Conservation (phyloP, 2,888 invertebrate genomes). For the Callosobruchus maculatus region DNA sequence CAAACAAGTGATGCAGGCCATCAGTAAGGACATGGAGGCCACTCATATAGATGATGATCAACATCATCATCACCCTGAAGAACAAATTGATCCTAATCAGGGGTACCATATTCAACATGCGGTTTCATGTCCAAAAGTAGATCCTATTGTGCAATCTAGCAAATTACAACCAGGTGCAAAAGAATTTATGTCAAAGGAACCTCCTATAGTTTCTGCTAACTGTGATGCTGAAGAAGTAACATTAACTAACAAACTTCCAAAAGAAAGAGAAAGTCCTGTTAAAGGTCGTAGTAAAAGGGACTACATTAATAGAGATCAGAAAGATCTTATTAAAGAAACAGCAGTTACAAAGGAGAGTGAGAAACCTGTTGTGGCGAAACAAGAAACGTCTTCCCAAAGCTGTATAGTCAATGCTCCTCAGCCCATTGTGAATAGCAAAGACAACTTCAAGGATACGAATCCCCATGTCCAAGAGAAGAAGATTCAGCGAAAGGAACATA, state of each 20-base stretch:
- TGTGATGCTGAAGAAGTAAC: constrained; percentile 66
- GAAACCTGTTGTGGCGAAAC: not conserved
- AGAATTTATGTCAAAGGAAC: constrained; percentile 48
- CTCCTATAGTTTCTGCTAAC: constrained; percentile 68
- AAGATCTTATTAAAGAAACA: constrained; percentile 4
- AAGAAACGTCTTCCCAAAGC: not conserved
- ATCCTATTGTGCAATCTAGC: constrained; percentile 42
- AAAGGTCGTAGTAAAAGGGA: constrained; percentile 31
- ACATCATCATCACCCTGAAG: constrained; percentile 13
- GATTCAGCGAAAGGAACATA: constrained; percentile 22
- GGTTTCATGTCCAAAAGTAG: constrained; percentile 32
- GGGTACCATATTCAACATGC: constrained; percentile 6
- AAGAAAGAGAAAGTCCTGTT: constrained; percentile 46
- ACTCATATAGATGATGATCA: constrained; percentile 19
- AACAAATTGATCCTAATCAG: constrained; percentile 6
- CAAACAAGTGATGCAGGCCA: constrained; percentile 39
- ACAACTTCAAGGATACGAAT: constrained; percentile 3
- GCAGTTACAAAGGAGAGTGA: not conserved
- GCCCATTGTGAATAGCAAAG: constrained; percentile 6
- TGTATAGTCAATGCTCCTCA: not conserved
- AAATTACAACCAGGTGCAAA: constrained; percentile 44
- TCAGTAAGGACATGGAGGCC: constrained; percentile 25
- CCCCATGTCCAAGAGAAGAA: constrained; percentile 10
- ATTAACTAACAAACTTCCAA: constrained; percentile 47
- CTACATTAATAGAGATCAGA: constrained; percentile 22